Percentiles rank a stretch among this genome's conserved stretches.
These are phyloP conservation scores for Antennarius maculatus DNA, from an alignment of 2,797 vertebrate genomes.

Conservation along the genomic window DNA sequence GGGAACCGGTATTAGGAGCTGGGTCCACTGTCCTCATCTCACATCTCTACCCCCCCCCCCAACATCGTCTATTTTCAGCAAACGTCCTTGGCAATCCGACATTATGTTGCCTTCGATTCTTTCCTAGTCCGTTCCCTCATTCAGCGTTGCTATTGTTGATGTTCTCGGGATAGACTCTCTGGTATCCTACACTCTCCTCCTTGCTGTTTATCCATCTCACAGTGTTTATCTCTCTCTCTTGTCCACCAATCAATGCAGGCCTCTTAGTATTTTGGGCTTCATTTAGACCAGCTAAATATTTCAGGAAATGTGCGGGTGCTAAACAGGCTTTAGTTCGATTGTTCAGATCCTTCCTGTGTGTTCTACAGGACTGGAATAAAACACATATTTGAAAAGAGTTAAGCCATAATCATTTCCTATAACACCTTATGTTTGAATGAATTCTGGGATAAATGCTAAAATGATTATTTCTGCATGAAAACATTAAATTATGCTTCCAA, in stretches of 20 bases:
- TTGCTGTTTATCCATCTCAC: conserved; percentile 34
- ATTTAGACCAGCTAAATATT: conserved; percentile 49
- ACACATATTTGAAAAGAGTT: conserved; percentile 46
- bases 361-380: conserved; percentile 27
- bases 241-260: conserved; percentile 28
- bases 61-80: conserved; percentile 41
- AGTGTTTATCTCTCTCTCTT: conserved; percentile 32
- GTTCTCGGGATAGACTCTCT: conserved; percentile 23
- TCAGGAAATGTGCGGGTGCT: conserved; percentile 32
- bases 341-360: conserved; percentile 15
- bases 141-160: conserved; percentile 43
- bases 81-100: conserved; percentile 58
- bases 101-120: conserved; percentile 19
- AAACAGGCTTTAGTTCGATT: conserved; percentile 1
- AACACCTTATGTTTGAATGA: background rate
- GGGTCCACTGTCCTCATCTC: conserved; percentile 20
- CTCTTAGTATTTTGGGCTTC: conserved; percentile 32
- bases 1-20: conserved; percentile 33
- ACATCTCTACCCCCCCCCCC: conserved; percentile 39
- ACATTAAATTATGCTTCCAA: background rate
- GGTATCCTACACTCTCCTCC: conserved; percentile 13
- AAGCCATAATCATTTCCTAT: background rate
- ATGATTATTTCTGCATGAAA: background rate
- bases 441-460: background rate
- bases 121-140: conserved; percentile 6